Evolutionary conservation across 2,113 vertebrate genomes (phyloP).

Genomic region (Ammodytes dubius): DNA sequence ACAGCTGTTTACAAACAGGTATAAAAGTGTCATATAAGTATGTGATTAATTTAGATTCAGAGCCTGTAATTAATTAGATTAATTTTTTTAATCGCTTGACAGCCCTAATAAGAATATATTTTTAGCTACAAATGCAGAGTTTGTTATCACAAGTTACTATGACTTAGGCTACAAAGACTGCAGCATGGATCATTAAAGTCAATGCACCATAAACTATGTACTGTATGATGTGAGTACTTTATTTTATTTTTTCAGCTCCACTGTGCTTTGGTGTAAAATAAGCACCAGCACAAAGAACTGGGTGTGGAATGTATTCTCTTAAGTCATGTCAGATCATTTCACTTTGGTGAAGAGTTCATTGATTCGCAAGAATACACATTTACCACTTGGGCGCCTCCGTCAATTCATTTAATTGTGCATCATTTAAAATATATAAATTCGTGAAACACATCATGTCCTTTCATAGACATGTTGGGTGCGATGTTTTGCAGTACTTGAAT

Average conservation of each 20-base stretch:
- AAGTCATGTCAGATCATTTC: slow-evolving; percentile 16
- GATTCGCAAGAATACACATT: slow-evolving; percentile 41
- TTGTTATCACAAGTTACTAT: slow-evolving; percentile 32
- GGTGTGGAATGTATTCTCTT: slow-evolving; percentile 24
- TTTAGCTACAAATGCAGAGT: slow-evolving; percentile 1
- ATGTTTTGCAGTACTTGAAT: neutral
- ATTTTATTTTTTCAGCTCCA: slow-evolving; percentile 27
- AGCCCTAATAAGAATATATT: too few species aligned
- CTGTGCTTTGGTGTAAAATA: slow-evolving; percentile 10
- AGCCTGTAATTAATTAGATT: too few species aligned
- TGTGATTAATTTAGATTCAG: too few species aligned
- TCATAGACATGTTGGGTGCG: neutral
- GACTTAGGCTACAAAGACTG: slow-evolving; percentile 29
- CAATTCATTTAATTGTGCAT: slow-evolving; percentile 12
- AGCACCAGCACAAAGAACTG: neutral
- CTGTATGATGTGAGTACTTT: slow-evolving; percentile 6
- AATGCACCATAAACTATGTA: slow-evolving; percentile 50
- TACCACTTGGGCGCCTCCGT: slow-evolving; percentile 21
- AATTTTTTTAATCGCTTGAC: too few species aligned
- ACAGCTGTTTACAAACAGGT: too few species aligned
- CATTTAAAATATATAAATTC: slow-evolving; percentile 10
- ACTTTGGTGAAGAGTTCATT: slow-evolving; percentile 15
- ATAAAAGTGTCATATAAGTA: too few species aligned
- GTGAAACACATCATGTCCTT: neutral
- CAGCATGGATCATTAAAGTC: slow-evolving; percentile 28